phyloP scores from a whole-genome alignment of 2,113 vertebrate genomes.

The Sciurus niger region DNA sequence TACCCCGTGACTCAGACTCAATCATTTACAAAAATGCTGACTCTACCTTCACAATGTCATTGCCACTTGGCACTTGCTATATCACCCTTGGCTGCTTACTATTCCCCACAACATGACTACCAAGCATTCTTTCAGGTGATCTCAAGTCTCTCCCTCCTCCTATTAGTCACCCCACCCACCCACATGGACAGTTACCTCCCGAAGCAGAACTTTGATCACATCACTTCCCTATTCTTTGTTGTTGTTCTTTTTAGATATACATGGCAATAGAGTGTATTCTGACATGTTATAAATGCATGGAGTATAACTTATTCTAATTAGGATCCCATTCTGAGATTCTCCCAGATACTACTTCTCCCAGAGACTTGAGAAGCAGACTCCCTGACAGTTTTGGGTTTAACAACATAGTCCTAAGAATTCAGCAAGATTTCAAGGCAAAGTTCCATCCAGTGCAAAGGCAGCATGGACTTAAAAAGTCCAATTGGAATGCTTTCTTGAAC shows the following conservation, averaged over 20 bases:
- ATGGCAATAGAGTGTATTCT: too few relatives aligned
- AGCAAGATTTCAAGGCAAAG: not conserved
- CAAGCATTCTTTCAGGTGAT: not conserved
- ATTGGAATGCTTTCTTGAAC: not conserved
- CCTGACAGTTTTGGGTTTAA: not conserved
- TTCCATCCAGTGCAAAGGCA: not conserved
- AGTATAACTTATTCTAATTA: too few relatives aligned
- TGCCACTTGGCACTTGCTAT: not conserved
- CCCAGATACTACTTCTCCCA: not conserved
- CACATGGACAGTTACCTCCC: not conserved
- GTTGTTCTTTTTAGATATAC: too few relatives aligned
- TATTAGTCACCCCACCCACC: not conserved
- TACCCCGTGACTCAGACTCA: not conserved
- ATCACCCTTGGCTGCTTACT: not conserved
- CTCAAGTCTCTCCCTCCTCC: not conserved
- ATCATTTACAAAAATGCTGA: not conserved
- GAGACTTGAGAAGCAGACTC: not conserved
- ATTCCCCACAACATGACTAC: not conserved
- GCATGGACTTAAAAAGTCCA: not conserved
- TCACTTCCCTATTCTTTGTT: not conserved
- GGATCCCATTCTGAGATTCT: not conserved
- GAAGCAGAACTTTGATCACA: not conserved
- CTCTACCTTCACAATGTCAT: not conserved
- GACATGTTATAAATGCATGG: too few relatives aligned
- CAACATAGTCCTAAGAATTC: not conserved